Conservation (phyloP, 1,140 invertebrate species). For the Lucilia cuprina region DNA sequence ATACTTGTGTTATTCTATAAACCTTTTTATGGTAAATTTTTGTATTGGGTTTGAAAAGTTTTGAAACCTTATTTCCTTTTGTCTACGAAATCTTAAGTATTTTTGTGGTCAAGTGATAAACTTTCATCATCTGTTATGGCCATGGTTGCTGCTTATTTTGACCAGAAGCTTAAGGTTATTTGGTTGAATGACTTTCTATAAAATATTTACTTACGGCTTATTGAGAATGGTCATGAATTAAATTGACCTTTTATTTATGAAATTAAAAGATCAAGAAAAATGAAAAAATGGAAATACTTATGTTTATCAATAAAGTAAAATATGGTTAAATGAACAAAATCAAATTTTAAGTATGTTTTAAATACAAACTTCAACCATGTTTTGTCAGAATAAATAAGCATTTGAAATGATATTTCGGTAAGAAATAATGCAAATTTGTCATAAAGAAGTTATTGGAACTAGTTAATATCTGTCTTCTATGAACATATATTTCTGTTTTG, state of each 20-base stretch:
- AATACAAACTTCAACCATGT: too few species aligned
- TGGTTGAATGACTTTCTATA: background rate
- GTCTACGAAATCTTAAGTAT: slow-evolving; percentile 21
- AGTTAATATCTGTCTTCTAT: too few species aligned
- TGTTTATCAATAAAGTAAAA: background rate
- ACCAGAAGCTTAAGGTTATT: background rate
- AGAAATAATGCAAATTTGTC: too few species aligned
- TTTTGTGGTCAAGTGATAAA: slow-evolving; percentile 30
- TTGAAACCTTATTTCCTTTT: background rate
- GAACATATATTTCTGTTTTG: too few species aligned
- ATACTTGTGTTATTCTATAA: background rate
- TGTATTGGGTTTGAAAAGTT: background rate
- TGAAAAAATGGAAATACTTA: background rate
- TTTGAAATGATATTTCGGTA: too few species aligned
- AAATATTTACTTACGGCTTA: slow-evolving; percentile 1
- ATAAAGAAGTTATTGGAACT: too few species aligned
- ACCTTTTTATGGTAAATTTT: background rate
- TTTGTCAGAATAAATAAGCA: too few species aligned
- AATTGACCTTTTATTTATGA: background rate
- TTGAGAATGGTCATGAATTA: slow-evolving; percentile 5
- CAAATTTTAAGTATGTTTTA: background rate
- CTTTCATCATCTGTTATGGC: slow-evolving; percentile 18
- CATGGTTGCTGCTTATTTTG: background rate
- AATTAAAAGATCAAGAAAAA: background rate
- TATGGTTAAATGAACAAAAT: background rate